Evolutionary conservation across 1,140 invertebrate species (phyloP).

Genomic region (Lysiphlebus fabarum): DNA sequence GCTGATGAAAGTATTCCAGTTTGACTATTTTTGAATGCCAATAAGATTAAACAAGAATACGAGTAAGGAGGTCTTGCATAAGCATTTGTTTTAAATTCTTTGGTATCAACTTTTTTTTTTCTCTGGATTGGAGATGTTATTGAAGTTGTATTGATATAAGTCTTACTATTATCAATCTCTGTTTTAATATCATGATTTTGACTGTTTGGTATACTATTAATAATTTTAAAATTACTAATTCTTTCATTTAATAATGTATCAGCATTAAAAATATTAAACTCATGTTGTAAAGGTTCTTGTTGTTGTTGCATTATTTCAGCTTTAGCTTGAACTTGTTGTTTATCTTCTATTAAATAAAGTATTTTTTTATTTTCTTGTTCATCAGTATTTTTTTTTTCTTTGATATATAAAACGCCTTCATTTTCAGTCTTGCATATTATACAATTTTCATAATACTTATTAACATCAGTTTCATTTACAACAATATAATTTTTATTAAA

Average conservation of each 20-base stretch:
- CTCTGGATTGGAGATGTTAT: conserved; percentile 28
- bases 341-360: background rate
- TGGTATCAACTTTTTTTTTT: conserved; percentile 41
- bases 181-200: conserved; percentile 44
- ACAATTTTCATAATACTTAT: conserved; percentile 36
- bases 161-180: conserved; percentile 53
- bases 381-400: conserved; percentile 14
- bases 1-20: conserved; percentile 93
- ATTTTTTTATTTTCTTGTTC: conserved; percentile 1
- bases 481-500: no score
- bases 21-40: conserved; percentile 94
- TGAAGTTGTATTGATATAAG: conserved; percentile 41
- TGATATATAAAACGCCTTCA: conserved; percentile 29
- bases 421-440: conserved; percentile 43
- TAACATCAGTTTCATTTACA: conserved; percentile 27
- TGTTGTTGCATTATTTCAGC: background rate
- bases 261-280: conserved; percentile 34
- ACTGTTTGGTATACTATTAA: conserved; percentile 33
- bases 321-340: conserved; percentile 4
- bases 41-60: conserved; percentile 94
- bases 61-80: conserved; percentile 97
- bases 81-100: conserved; percentile 62
- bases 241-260: conserved; percentile 47
- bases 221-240: conserved; percentile 52
- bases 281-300: conserved; percentile 32